Base-by-base conservation (phyloP, 2,888 invertebrate species). In the Pammene fasciana region DNA sequence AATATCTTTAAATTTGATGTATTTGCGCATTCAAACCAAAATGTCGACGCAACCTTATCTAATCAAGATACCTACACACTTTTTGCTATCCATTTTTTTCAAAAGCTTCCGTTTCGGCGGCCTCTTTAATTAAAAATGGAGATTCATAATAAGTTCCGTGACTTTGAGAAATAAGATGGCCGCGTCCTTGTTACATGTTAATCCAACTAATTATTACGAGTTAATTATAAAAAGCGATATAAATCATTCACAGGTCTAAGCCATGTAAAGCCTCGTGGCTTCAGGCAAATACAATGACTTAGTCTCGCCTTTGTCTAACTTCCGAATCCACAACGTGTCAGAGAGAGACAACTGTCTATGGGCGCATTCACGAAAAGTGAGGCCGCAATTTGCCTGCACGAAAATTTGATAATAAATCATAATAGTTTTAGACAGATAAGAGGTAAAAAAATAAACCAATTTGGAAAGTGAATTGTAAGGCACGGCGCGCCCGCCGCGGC, bases 401-500 rank as follows among this genome's bases (percentile, higher is more conserved):
- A 92, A 92, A 91, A 92, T 92, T 92, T 87, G 88, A 86, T 91
- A 88, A 90, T 92, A 92, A 92, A 92, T 92, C 91, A 92, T 91
- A 89, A 92, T 92, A 92, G 92, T 92, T 91, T 89, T 88, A 90
- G 90, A 89, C 90, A 89, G 88, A 87, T 84, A 84, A 80, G 79
- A 85, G 82, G 85, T 86, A 90, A 92, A 92, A 89, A 91, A 88
- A 87, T 90, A 90, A 89, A 91, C 91, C 89, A 91, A 92, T 91
- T 92, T 92, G 88, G 90, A 92, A 92, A 92, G 92, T 92, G 91
- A 92, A 92, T 90, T 90, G 89, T 92, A 90, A 89, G 92, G 90
- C 88, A 89, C 87, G 86, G 87, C 89, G 85, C 82, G 85, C 84
- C 82, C 83, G 83, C 81, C 79, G 86, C 82, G 86, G 84, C 82